Conservation (phyloP, 2,113 vertebrate species). For the Conger conger region DNA sequence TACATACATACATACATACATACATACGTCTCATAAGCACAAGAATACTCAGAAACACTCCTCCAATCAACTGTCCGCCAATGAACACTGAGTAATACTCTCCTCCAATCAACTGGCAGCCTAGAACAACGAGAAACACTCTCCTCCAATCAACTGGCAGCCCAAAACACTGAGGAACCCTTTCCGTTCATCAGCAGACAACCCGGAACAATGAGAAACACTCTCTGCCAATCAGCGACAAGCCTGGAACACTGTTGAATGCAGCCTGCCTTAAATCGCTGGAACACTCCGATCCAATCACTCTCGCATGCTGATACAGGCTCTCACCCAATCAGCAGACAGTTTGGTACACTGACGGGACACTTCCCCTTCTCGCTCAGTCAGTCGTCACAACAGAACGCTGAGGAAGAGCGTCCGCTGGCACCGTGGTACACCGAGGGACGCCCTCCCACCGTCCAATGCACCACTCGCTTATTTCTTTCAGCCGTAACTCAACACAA, state of each 20-base stretch:
- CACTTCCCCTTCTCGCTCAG: too few species aligned
- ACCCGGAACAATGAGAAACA: not conserved
- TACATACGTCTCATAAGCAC: too few species aligned
- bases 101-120: not conserved
- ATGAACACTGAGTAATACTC: not conserved
- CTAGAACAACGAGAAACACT: too few species aligned
- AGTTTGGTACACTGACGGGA: not conserved
- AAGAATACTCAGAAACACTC: constrained; percentile 41
- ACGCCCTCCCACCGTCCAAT: not conserved
- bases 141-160: too few species aligned
- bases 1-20: too few species aligned
- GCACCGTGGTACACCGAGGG: not conserved
- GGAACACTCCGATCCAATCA: not conserved
- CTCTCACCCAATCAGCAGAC: not conserved
- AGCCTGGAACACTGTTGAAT: not conserved
- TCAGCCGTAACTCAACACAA: not conserved
- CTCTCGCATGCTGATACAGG: not conserved
- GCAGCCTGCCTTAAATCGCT: too few species aligned
- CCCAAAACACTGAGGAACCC: not conserved
- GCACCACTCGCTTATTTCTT: not conserved
- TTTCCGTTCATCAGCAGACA: not conserved
- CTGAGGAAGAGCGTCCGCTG: too few species aligned
- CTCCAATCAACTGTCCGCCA: too few species aligned
- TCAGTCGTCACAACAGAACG: too few species aligned
- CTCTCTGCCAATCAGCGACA: not conserved